Conservation (phyloP, 2,113 vertebrate species). For the Lampris incognitus region DNA sequence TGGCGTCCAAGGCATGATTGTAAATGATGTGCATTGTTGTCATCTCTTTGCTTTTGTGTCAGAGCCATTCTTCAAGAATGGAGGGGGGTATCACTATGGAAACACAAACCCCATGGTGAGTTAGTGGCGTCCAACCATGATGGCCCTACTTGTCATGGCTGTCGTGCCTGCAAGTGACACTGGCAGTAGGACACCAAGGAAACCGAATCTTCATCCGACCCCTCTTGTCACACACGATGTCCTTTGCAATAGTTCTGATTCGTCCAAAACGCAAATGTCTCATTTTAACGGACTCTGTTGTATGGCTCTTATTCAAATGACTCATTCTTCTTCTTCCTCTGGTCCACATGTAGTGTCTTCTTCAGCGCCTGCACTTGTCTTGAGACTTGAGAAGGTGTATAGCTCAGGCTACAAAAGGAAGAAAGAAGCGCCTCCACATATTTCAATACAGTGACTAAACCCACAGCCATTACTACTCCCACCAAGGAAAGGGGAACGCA, state of each 20-base stretch:
- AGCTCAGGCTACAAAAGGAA: slow-evolving; percentile 65
- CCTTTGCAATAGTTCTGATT: not conserved
- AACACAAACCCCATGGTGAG: slow-evolving; percentile 78
- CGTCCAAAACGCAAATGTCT: not conserved
- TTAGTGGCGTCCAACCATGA: slow-evolving; percentile 77
- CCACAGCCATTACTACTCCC: slow-evolving; percentile 76
- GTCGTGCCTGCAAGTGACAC: slow-evolving; percentile 70
- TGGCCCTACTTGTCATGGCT: slow-evolving; percentile 73
- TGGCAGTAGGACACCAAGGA: slow-evolving; percentile 30
- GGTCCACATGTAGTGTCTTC: not conserved
- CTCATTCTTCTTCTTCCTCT: not conserved
- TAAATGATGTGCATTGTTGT: slow-evolving; percentile 70
- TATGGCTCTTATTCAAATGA: not conserved
- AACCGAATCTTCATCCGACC: slow-evolving; percentile 7
- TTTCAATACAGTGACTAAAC: slow-evolving; percentile 80
- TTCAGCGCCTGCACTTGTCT: slow-evolving; percentile 33
- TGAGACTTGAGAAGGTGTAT: slow-evolving; percentile 52
- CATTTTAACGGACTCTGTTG: not conserved
- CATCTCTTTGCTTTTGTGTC: slow-evolving; percentile 65
- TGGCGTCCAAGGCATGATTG: slow-evolving; percentile 54
- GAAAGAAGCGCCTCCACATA: slow-evolving; percentile 76
- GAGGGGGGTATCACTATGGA: slow-evolving; percentile 69
- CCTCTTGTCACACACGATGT: slow-evolving; percentile 8
- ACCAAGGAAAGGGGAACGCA: slow-evolving; percentile 75
- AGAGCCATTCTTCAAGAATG: slow-evolving; percentile 69